Conservation (phyloP, 2,888 invertebrate species). For the Emesis furor region DNA sequence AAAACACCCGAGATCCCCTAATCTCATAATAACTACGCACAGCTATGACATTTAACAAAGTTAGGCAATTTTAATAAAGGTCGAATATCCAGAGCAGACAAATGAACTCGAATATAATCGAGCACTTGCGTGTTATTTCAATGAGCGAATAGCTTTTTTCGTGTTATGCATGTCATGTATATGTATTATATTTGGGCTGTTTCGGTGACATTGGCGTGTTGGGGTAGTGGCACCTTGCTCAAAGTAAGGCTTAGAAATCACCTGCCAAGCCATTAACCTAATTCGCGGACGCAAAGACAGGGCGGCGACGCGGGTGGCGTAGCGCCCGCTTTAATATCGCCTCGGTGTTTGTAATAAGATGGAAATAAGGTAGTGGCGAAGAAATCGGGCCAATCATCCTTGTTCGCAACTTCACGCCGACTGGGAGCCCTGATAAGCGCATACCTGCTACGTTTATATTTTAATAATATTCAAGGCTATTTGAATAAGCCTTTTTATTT, state of each 20-base stretch:
- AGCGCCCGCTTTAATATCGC: conserved; percentile 90
- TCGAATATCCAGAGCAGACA: conserved; percentile 64
- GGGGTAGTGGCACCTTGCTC: conserved; percentile 86
- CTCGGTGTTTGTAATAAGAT: conserved; percentile 90
- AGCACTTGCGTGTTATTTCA: conserved; percentile 64
- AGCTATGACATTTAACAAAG: conserved; percentile 72
- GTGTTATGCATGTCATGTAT: conserved; percentile 73
- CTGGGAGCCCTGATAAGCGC: conserved; percentile 66
- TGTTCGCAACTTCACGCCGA: conserved; percentile 85
- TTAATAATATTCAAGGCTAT: conserved; percentile 59
- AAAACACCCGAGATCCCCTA: conserved; percentile 87
- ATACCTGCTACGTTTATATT: conserved; percentile 65
- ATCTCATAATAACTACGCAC: conserved; percentile 84
- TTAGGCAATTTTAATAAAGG: conserved; percentile 70
- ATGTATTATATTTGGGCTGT: conserved; percentile 83
- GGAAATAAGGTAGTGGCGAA: conserved; percentile 90
- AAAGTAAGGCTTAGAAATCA: conserved; percentile 90
- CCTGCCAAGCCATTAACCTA: conserved; percentile 92
- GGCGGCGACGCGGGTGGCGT: conserved; percentile 88
- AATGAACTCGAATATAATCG: conserved; percentile 66
- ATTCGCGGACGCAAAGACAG: conserved; percentile 91
- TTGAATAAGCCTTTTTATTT: conserved; percentile 46
- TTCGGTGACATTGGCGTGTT: conserved; percentile 87
- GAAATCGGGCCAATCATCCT: conserved; percentile 89
- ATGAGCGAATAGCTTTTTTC: conserved; percentile 62